Base-by-base conservation (phyloP, 2,797 vertebrate species). In the Bradypus variegatus region DNA sequence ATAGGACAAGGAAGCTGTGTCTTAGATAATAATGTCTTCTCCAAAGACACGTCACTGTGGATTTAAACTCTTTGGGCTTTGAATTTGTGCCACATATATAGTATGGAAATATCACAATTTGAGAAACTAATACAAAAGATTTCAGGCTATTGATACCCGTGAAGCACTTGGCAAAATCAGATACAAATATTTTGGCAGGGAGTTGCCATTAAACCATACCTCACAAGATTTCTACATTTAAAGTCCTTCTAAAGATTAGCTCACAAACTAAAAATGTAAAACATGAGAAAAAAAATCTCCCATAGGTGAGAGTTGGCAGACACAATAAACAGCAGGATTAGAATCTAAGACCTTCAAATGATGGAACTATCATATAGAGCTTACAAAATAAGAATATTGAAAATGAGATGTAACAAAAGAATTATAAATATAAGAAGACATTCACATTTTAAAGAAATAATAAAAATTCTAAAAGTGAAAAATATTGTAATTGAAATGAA, bases 11-110 rank as follows among this genome's bases (percentile, higher is more conserved):
- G 69, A 88, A 86, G 16, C 18, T 55, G 12, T 79, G 33, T 76
- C 73, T 90, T 88, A 84, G 72, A 84, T 86, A 77, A 82, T 33
- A 62, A 50, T 41, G 12, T 83, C 81, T 84, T 14, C 21, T 75
- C 15, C 23, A 69, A 55, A 77, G 62, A 67, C 7, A 53, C 21
- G 70, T 36, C 14, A 18, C 7, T 62, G n/a, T 64, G 70, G 64
- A 69, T 91, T 77, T 91, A 16, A 3, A 91, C 12, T 13, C 65
- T 48, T 94, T 90, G 79, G 19, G 64, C 48, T 79, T 95, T 94
- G 33, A 94, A 88, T 79, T 67, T 91, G 21, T 75, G n/a, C 19
- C 78, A 31, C 21, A 48, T 91, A 18, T 36, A 2, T 69, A 73
- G 13, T 83, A 64, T 69, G 38, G 16, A 19, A 92, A 62, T 72